Percentiles rank a stretch among this genome's conserved stretches.
phyloP scores from a whole-genome alignment of 2,888 invertebrate genomes.

The Lasioglossum morio region DNA sequence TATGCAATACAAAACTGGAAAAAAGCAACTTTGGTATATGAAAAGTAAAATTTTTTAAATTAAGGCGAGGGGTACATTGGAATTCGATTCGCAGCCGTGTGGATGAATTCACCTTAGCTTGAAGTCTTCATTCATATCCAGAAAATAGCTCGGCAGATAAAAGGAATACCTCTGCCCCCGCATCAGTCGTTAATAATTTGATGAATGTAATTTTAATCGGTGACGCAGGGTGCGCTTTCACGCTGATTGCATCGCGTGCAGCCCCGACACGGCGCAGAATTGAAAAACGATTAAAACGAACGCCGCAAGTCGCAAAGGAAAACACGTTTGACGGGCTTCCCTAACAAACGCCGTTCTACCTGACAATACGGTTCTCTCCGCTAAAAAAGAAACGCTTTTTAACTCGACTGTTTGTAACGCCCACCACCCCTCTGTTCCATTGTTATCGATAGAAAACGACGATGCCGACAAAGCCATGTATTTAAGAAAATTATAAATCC shows the following conservation, averaged over 20 bases:
- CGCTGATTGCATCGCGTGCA: slow-evolving; percentile 22
- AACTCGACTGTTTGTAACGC: slow-evolving; percentile 24
- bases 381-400: slow-evolving; percentile 32
- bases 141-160: background rate
- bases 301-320: slow-evolving; percentile 17
- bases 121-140: background rate
- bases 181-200: slow-evolving; percentile 17
- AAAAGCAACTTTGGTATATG: background rate
- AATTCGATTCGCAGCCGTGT: background rate
- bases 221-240: slow-evolving; percentile 7
- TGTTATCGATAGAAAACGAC: slow-evolving; percentile 14
- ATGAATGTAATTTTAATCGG: slow-evolving; percentile 26
- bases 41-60: background rate
- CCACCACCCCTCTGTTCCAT: background rate
- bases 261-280: background rate
- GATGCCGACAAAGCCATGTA: background rate
- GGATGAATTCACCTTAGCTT: background rate
- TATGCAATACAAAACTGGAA: background rate
- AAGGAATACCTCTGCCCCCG: background rate
- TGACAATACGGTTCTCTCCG: background rate
- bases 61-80: background rate
- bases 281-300: slow-evolving; percentile 38
- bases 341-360: slow-evolving; percentile 25
- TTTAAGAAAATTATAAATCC: background rate
- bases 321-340: slow-evolving; percentile 22